phyloP scores from a whole-genome alignment of 2,797 vertebrate genomes.

The Melanotaenia nigrans region DNA sequence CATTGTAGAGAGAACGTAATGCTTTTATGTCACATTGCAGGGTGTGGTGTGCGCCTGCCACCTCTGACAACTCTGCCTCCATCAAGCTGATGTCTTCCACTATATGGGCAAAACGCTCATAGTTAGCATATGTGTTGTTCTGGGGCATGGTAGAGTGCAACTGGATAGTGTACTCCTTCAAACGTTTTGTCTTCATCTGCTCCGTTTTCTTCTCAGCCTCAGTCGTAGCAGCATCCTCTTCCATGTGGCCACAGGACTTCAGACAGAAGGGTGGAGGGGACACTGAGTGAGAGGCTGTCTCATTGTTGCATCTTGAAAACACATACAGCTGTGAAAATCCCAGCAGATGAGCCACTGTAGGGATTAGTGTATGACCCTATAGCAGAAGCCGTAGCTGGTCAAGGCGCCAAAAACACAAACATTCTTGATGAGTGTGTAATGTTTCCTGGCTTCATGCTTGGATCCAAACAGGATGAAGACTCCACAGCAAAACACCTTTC shows the following conservation, averaged over 20 bases:
- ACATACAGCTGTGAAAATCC: slow-evolving; percentile 51
- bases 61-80: slow-evolving; percentile 73
- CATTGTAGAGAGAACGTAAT: slow-evolving; percentile 87
- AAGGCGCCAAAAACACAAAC: slow-evolving; percentile 39
- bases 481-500: slow-evolving; percentile 55
- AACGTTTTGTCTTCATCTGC: slow-evolving; percentile 87
- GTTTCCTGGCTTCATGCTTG: slow-evolving; percentile 63
- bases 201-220: slow-evolving; percentile 78
- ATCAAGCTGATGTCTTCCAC: slow-evolving; percentile 84
- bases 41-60: slow-evolving; percentile 73
- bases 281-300: slow-evolving; percentile 74
- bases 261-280: slow-evolving; percentile 84
- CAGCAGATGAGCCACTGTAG: slow-evolving; percentile 43
- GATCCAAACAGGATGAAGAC: slow-evolving; percentile 59
- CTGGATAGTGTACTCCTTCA: slow-evolving; percentile 92
- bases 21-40: slow-evolving; percentile 88
- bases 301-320: slow-evolving; percentile 62
- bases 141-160: slow-evolving; percentile 88
- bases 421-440: slow-evolving; percentile 45
- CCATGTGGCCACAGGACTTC: slow-evolving; percentile 78
- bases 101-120: slow-evolving; percentile 86
- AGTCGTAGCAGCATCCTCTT: slow-evolving; percentile 66
- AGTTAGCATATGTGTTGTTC: slow-evolving; percentile 91
- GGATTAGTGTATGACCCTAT: slow-evolving; percentile 67
- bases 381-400: slow-evolving; percentile 63